Evolutionary conservation across 2,888 invertebrate species (phyloP).

Genomic region (Trachelus tabidus): DNA sequence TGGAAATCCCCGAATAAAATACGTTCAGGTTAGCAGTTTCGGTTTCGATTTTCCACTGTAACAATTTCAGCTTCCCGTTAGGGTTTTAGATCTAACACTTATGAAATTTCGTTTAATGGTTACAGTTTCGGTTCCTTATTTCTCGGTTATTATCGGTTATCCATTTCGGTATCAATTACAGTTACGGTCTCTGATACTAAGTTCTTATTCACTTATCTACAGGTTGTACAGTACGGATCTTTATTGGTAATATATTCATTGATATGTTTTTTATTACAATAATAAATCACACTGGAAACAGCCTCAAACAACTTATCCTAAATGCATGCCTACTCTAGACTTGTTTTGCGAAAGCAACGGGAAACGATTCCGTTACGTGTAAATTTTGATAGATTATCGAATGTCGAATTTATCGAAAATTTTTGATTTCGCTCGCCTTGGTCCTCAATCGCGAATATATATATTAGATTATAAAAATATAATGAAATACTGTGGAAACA

Average conservation of each 20-base stretch:
- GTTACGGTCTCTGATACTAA: too few relatives aligned
- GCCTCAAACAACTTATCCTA: conserved; percentile 35
- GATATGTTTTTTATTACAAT: neutral
- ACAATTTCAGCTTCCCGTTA: too few relatives aligned
- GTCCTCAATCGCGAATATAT: conserved; percentile 43
- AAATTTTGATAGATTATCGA: conserved; percentile 6
- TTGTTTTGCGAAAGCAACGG: neutral
- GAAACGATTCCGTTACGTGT: conserved; percentile 4
- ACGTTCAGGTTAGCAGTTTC: too few relatives aligned
- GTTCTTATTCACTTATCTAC: neutral
- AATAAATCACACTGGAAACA: conserved; percentile 35
- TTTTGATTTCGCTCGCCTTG: conserved; percentile 31
- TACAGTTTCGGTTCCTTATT: too few relatives aligned
- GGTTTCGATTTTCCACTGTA: too few relatives aligned
- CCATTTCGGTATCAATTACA: too few relatives aligned
- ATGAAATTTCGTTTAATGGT: too few relatives aligned
- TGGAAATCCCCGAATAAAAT: too few relatives aligned
- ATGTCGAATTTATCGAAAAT: neutral
- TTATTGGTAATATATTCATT: neutral
- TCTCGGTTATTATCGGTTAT: too few relatives aligned
- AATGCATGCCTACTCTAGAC: neutral
- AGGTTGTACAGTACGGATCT: neutral
- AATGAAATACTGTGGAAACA: conserved; percentile 26
- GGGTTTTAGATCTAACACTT: too few relatives aligned
- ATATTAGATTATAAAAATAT: conserved; percentile 41